Evolutionary conservation across 2,797 vertebrate genomes (phyloP).

Genomic region (Crocidura indochinensis): DNA sequence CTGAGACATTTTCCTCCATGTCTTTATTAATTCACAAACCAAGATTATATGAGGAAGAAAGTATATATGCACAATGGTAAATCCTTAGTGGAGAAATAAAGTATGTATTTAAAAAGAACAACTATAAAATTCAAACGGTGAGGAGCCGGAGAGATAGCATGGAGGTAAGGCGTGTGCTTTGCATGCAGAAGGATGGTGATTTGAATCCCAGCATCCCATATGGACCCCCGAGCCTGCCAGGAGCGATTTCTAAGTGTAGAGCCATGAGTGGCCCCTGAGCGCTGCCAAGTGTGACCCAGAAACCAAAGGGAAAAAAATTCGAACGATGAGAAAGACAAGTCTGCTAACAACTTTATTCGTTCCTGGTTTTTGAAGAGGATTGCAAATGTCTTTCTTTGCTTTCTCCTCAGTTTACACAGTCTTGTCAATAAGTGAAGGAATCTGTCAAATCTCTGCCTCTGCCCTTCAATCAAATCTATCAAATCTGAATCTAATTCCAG

Average conservation of each 20-base stretch:
- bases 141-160: too few relatives aligned
- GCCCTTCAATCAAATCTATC: conserved; percentile 12
- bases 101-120: background rate
- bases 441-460: background rate
- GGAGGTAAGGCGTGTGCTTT: too few relatives aligned
- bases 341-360: background rate
- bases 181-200: too few relatives aligned
- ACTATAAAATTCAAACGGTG: background rate
- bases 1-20: background rate
- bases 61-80: background rate
- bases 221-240: too few relatives aligned
- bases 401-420: background rate
- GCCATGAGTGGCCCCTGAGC: too few relatives aligned
- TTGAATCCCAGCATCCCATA: too few relatives aligned
- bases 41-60: background rate
- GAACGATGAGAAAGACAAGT: too few relatives aligned
- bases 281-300: too few relatives aligned
- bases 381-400: background rate
- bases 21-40: conserved; percentile 15
- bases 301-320: too few relatives aligned
- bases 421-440: background rate
- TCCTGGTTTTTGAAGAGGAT: background rate
- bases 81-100: background rate
- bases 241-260: too few relatives aligned
- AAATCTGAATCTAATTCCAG: background rate